phyloP scores from a whole-genome alignment of 1,140 invertebrate species.

The Lethrus apterus region DNA sequence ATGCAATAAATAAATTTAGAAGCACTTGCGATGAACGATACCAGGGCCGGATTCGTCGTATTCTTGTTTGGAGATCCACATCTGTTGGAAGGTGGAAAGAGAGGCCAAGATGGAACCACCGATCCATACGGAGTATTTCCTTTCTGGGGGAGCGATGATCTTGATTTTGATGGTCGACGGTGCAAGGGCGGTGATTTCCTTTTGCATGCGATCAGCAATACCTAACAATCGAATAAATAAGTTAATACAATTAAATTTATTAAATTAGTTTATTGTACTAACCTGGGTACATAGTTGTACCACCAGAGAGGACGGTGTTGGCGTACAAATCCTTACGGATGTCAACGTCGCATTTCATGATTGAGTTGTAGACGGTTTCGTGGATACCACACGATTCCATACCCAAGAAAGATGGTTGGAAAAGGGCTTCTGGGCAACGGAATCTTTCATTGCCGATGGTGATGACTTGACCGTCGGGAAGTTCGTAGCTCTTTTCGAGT shows the following conservation, averaged over 20 bases:
- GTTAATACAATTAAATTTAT: background rate
- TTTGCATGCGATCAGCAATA: slow-evolving; percentile 73
- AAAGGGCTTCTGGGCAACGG: slow-evolving; percentile 94
- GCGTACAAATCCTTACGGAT: slow-evolving; percentile 93
- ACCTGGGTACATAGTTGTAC: slow-evolving; percentile 95
- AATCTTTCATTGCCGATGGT: slow-evolving; percentile 95
- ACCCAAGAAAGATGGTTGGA: slow-evolving; percentile 92
- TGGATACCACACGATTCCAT: slow-evolving; percentile 94
- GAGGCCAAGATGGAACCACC: slow-evolving; percentile 80
- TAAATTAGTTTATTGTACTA: slow-evolving; percentile 35
- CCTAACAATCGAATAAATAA: slow-evolving; percentile 20
- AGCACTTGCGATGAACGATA: slow-evolving; percentile 94
- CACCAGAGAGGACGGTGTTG: slow-evolving; percentile 92
- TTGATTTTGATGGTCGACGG: slow-evolving; percentile 91
- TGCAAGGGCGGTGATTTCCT: slow-evolving; percentile 79
- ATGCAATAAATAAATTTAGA: slow-evolving; percentile 56
- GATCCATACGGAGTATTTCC: slow-evolving; percentile 89
- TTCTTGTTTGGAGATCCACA: slow-evolving; percentile 95
- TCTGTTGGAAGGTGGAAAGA: slow-evolving; percentile 83
- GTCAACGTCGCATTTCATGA: slow-evolving; percentile 95
- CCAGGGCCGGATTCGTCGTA: slow-evolving; percentile 91
- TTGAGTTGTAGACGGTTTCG: slow-evolving; percentile 93
- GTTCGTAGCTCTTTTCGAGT: slow-evolving; percentile 89
- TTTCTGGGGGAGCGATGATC: slow-evolving; percentile 87
- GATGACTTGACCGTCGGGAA: slow-evolving; percentile 93